These are phyloP conservation scores for Erithacus rubecula DNA, from an alignment of 2,797 vertebrate genomes.

Conservation along the genomic window DNA sequence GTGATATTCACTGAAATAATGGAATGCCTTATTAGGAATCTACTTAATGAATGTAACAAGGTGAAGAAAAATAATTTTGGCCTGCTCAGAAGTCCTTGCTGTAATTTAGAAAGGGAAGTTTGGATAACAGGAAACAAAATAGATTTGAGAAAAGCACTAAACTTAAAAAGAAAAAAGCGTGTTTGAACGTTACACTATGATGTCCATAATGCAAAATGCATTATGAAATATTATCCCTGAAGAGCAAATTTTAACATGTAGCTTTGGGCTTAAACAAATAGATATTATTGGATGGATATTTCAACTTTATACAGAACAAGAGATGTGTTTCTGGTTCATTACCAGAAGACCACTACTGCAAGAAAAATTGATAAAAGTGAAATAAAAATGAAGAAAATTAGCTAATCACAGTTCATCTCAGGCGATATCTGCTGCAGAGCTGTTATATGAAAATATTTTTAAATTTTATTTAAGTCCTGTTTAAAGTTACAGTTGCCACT, in stretches of 20 bases:
- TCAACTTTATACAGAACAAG: neutral
- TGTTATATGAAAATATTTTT: neutral
- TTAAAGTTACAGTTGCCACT: neutral
- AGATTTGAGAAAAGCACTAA: conserved; percentile 52
- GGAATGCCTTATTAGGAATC: conserved; percentile 31
- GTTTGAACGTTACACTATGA: conserved; percentile 53
- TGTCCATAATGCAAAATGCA: conserved; percentile 9
- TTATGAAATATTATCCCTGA: neutral
- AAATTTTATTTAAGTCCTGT: neutral
- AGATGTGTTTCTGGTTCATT: neutral
- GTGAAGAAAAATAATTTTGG: conserved; percentile 56
- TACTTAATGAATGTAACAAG: conserved; percentile 48
- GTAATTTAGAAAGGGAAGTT: conserved; percentile 46
- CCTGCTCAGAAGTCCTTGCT: conserved; percentile 43
- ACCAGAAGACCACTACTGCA: neutral
- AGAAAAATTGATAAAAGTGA: neutral
- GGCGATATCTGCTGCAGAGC: neutral
- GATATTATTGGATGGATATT: neutral
- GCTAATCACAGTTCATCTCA: neutral
- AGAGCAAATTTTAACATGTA: neutral
- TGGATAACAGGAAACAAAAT: conserved; percentile 25
- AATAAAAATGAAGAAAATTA: neutral
- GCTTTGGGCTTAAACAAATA: neutral
- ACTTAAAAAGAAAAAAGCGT: conserved; percentile 41
- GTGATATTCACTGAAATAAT: neutral